Conservation (phyloP, 1,140 invertebrate species). For the Megathymus violae region DNA sequence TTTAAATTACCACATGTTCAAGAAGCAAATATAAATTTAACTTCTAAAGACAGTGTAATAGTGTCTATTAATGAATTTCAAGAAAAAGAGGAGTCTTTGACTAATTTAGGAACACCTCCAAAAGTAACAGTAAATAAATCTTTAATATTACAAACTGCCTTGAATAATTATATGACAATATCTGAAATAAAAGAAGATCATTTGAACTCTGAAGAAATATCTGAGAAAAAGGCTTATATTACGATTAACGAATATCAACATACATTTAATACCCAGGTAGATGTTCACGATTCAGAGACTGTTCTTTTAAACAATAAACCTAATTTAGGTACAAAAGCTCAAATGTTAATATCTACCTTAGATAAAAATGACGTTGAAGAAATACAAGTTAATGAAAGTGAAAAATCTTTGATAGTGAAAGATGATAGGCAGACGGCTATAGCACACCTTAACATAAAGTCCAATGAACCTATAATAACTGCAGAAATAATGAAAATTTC, state of each 20-base stretch:
- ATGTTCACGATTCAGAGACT: slow-evolving; percentile 84
- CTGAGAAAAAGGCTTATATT: slow-evolving; percentile 83
- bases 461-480: slow-evolving; percentile 60
- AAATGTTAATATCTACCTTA: slow-evolving; percentile 72
- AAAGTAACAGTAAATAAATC: slow-evolving; percentile 82
- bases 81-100: slow-evolving; percentile 86
- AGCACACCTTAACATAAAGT: slow-evolving; percentile 60
- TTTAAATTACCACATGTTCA: slow-evolving; percentile 84
- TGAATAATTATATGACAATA: slow-evolving; percentile 85
- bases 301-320: slow-evolving; percentile 56
- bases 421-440: slow-evolving; percentile 49
- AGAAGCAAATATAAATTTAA: slow-evolving; percentile 85
- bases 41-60: slow-evolving; percentile 85
- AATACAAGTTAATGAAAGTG: slow-evolving; percentile 66
- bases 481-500: slow-evolving; percentile 56
- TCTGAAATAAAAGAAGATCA: slow-evolving; percentile 85
- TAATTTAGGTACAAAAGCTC: slow-evolving; percentile 43
- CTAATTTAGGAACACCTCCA: slow-evolving; percentile 75
- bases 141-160: slow-evolving; percentile 84
- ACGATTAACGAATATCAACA: slow-evolving; percentile 85
- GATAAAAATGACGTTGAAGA: slow-evolving; percentile 79
- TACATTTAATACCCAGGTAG: slow-evolving; percentile 84
- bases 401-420: slow-evolving; percentile 52
- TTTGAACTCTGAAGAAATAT: slow-evolving; percentile 74
- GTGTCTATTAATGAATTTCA: slow-evolving; percentile 85